Conservation (phyloP, 2,113 vertebrate genomes). For the Sakesphorus luctuosus region DNA sequence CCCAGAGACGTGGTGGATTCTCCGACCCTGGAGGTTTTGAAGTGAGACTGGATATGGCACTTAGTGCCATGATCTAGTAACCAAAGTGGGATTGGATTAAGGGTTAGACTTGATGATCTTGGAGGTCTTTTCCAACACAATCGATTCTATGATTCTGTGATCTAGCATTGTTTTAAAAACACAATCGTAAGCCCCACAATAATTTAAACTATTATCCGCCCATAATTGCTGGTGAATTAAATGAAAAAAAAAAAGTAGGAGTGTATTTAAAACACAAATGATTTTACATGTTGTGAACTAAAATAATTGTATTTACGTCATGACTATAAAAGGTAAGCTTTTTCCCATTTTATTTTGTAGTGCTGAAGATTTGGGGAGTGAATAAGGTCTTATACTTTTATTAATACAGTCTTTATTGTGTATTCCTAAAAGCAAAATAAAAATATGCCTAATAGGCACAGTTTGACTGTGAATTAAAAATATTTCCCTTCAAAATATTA, state of each 20-base stretch:
- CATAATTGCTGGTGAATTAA: background rate
- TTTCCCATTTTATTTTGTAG: background rate
- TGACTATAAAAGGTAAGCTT: rapidly evolving
- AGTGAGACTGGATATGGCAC: no score
- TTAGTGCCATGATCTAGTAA: no score
- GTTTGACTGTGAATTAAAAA: constrained; percentile 8
- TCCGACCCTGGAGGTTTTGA: no score
- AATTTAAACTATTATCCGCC: background rate
- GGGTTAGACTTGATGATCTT: no score
- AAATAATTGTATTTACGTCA: background rate
- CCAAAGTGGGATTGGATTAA: no score
- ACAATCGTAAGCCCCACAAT: background rate
- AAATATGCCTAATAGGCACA: background rate
- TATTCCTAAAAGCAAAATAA: background rate
- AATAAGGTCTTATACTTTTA: background rate
- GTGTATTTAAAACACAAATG: background rate
- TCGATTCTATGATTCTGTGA: no score
- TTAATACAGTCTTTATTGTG: background rate
- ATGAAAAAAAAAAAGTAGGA: background rate
- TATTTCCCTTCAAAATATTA: constrained; percentile 31
- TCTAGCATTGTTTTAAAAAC: background rate
- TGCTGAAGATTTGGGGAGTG: background rate
- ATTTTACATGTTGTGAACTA: background rate
- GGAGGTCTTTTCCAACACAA: no score
- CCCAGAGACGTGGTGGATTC: no score